Evolutionary conservation across 2,888 invertebrate genomes (phyloP), one percentile per base, ranked within the genome.

Genomic region (Habrosyne pyritoides): DNA sequence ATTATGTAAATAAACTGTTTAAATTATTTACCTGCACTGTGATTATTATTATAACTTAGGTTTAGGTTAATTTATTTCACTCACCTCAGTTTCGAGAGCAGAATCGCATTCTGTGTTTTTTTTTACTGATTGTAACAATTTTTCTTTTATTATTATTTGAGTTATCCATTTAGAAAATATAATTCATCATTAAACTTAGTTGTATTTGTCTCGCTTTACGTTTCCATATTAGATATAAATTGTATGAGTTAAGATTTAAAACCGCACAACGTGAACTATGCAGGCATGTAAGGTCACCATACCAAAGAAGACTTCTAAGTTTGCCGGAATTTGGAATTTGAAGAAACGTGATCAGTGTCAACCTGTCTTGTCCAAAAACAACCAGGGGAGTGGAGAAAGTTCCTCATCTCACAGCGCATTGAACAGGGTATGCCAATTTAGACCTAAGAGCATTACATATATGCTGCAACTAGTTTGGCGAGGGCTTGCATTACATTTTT

Each of bases 221-320:
- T n/a, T 33, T 33, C 33, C n/a, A 12, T 30, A n/a, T n/a, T n/a
- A n/a, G n/a, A n/a, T n/a, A 0, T 33, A 8, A n/a, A 33, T n/a
- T 4, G 56, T 51, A 51, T 24, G 48, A 22, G 50, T 46, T 12
- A 52, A 49, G 49, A 53, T 54, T 57, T 53, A 58, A 54, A 56
- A 57, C 52, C 22, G 18, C 18, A 18, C 18, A 18, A 42, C 2
- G 24, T 54, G 59, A 59, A 49, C 54, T 60, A 56, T 6, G 56
- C 77, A 89, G 75, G 83, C 80, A 53, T 83, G 83, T 74, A 82
- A 76, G 62, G 54, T 73, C 59, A 69, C 64, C 63, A 49, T 79
- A 55, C 63, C 65, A 47, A 53, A 64, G 75, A 74, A 59, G 65
- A 24, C 59, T 21, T 47, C 63, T 3, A 68, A 66, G 55, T 6